Evolutionary conservation across 2,113 vertebrate species (phyloP), one percentile per base, ranked within the genome.

Genomic region (Melanerpes aurifrons): DNA sequence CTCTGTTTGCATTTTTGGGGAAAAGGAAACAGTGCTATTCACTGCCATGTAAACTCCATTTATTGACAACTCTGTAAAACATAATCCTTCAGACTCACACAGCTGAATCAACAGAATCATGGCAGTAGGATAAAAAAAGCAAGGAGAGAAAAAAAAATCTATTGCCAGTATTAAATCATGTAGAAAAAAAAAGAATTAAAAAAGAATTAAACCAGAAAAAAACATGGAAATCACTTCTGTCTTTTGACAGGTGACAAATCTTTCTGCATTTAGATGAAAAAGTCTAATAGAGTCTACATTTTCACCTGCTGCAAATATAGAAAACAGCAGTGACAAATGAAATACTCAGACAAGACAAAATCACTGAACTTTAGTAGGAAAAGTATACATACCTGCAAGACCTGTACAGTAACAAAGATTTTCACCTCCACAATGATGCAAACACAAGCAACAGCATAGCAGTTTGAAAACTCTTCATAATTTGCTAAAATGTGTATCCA

Each of bases 61-160:
- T 92, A 95, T 93, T 82, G 95, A 86, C 95, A 96, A 40, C 87
- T 88, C 90, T 5, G 29, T 95, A 94, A 96, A 93, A 95, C 2
- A 2, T 66, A 94, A 91, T 89, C 57, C 80, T 84, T 75, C 77
- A n/a, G 91, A 73, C n/a, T 77, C 77, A 84, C 77, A 95, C 48
- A 92, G 72, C 61, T 93, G 86, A 96, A 94, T 95, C 96, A 93
- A 96, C 96, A 96, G 29, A 79, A 86, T 61, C 7, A 28, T 9
- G 40, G 67, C 71, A 96, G 74, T 37, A 76, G 53, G 31, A 48
- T 7, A 77, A 89, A 92, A 95, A 12, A 45, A 32, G 2, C n/a
- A 58, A 59, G 18, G 54, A 74, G 28, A 32, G 25, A 32, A 31
- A 67, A 40, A 31, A 67, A 88, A 86, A 86, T 75, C 76, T 67